Conservation (phyloP, 2,888 invertebrate genomes). For the Drosophila peninsularis region DNA sequence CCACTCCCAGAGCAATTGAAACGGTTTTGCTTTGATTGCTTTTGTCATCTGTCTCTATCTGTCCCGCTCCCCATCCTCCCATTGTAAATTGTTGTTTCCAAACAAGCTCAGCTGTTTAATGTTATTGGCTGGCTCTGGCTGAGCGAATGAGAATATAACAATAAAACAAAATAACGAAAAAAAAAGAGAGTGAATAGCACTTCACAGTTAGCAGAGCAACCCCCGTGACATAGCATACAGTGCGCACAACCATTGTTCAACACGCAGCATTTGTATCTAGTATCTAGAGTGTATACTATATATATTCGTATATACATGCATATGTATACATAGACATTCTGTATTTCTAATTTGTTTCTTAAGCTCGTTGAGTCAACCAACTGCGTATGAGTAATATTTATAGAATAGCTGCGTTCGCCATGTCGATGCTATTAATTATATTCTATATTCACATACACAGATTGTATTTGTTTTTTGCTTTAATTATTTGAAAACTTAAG, state of each 20-base stretch:
- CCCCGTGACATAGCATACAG: constrained; percentile 50
- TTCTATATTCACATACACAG: not conserved
- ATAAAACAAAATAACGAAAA: not conserved
- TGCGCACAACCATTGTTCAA: constrained; percentile 29
- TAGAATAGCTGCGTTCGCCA: constrained; percentile 26
- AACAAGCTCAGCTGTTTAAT: constrained; percentile 82
- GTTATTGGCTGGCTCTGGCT: constrained; percentile 66
- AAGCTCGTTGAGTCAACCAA: constrained; percentile 11
- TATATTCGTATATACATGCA: not conserved
- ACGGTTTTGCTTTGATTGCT: constrained; percentile 30
- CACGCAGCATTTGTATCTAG: not conserved
- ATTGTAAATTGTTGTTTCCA: constrained; percentile 59
- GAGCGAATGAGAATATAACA: constrained; percentile 15
- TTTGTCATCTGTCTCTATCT: constrained; percentile 19
- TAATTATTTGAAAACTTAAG: too few species aligned
- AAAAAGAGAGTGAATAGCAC: constrained; percentile 14
- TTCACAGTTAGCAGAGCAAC: constrained; percentile 31
- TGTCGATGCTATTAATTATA: constrained; percentile 9
- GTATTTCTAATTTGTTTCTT: constrained; percentile 11
- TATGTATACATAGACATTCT: not conserved
- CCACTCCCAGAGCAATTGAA: constrained; percentile 6
- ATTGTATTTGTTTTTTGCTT: too few species aligned
- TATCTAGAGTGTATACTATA: not conserved
- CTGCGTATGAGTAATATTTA: constrained; percentile 26
- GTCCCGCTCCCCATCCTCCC: not conserved